Percentiles rank a stretch among this genome's conserved stretches.
phyloP scores from a whole-genome alignment of 37 sponge, comb jelly and placozoan genomes.

The Ianthella basta region DNA sequence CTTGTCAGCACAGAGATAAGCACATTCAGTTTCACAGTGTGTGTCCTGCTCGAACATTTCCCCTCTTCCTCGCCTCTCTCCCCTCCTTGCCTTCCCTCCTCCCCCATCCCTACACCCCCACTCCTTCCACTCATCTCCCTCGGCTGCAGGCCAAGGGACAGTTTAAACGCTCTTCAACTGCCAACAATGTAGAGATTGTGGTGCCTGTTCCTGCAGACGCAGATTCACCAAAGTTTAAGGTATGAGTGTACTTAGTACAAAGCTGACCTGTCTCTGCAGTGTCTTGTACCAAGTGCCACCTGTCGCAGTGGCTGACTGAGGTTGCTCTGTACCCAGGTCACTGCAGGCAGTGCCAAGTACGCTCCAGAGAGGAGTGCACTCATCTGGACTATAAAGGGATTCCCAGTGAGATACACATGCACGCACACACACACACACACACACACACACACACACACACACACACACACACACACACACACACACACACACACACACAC shows the following conservation, averaged over 20 bases:
- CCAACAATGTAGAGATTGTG: slow-evolving; percentile 91
- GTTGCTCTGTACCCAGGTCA: slow-evolving; percentile 27
- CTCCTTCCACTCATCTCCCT: not conserved
- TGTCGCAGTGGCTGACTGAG: not conserved
- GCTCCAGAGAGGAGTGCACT: slow-evolving; percentile 90
- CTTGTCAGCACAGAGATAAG: too few species aligned
- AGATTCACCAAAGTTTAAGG: slow-evolving; percentile 90
- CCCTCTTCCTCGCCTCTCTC: not conserved
- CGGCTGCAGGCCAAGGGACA: slow-evolving; percentile 92
- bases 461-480: not conserved
- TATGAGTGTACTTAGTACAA: slow-evolving; percentile 19
- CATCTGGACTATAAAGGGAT: slow-evolving; percentile 89
- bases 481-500: not conserved
- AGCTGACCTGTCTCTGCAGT: not conserved
- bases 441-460: not conserved
- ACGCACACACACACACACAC: not conserved
- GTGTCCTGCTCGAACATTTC: too few species aligned
- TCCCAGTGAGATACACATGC: slow-evolving; percentile 94
- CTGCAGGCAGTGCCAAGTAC: slow-evolving; percentile 85
- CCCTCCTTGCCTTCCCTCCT: not conserved
- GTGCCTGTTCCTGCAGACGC: slow-evolving; percentile 98
- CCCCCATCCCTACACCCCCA: not conserved
- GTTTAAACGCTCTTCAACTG: slow-evolving; percentile 94
- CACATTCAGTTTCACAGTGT: too few species aligned
- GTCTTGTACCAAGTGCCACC: not conserved